Evolutionary conservation across 2,888 invertebrate genomes (phyloP).

Genomic region (Philaethria dido): DNA sequence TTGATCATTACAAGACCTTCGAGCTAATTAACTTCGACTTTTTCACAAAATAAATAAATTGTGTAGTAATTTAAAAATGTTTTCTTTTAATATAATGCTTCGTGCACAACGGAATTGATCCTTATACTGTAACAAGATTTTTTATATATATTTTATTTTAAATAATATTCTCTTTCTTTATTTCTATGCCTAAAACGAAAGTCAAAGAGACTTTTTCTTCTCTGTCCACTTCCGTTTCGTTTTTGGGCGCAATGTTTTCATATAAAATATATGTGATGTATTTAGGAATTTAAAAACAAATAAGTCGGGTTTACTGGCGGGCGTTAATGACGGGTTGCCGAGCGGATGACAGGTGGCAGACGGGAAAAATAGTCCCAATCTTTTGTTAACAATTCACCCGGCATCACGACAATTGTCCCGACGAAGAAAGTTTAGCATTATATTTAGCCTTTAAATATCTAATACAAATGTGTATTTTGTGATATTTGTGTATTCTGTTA

Average conservation of each 20-base stretch:
- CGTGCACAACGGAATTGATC: too few relatives aligned
- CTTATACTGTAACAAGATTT: background rate
- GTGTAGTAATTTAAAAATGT: background rate
- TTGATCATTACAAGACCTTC: constrained; percentile 9
- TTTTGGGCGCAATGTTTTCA: background rate
- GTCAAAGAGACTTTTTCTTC: background rate
- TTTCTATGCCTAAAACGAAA: too few relatives aligned
- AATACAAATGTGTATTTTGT: background rate
- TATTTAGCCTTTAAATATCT: background rate
- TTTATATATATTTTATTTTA: too few relatives aligned
- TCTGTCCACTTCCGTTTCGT: background rate
- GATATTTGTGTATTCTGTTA: background rate
- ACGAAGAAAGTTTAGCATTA: constrained; percentile 7
- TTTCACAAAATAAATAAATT: background rate
- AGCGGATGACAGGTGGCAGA: constrained; percentile 39
- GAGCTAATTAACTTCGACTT: background rate
- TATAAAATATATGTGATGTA: background rate
- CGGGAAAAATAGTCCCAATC: constrained; percentile 31
- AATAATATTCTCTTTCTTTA: too few relatives aligned
- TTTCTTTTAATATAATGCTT: background rate
- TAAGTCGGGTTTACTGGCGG: background rate
- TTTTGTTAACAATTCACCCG: constrained; percentile 26
- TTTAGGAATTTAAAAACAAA: constrained; percentile 5
- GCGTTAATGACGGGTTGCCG: constrained; percentile 27
- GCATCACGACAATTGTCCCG: constrained; percentile 10